Evolutionary conservation across 2,113 vertebrate genomes (phyloP).

Genomic region (Sinocyclocheilus rhinocerous): DNA sequence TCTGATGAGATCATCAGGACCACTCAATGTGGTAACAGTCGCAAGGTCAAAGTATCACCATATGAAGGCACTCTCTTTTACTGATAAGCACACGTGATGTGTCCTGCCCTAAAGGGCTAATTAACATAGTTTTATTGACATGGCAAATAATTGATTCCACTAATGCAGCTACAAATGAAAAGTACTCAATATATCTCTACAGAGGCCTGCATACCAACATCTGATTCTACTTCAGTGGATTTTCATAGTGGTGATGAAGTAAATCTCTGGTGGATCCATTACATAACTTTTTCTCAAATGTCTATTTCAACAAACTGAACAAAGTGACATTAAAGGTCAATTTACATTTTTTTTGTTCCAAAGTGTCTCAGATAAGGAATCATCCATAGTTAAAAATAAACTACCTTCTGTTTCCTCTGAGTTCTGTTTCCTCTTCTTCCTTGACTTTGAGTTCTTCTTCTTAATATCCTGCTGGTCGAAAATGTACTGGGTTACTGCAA

Average conservation of each 20-base stretch:
- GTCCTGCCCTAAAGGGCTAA: slow-evolving; percentile 21
- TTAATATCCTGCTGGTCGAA: slow-evolving; percentile 86
- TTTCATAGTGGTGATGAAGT: not conserved
- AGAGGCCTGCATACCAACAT: not conserved
- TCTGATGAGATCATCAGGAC: slow-evolving; percentile 57
- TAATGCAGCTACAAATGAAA: not conserved
- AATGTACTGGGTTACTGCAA: slow-evolving; percentile 82
- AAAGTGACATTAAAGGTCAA: not conserved
- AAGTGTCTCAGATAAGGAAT: not conserved
- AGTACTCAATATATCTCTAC: not conserved
- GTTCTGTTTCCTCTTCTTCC: slow-evolving; percentile 90
- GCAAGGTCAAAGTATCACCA: slow-evolving; percentile 52
- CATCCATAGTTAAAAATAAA: not conserved
- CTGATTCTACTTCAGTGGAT: not conserved
- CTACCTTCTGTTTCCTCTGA: slow-evolving; percentile 80
- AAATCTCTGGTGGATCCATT: not conserved
- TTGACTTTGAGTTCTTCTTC: slow-evolving; percentile 91
- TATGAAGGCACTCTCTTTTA: slow-evolving; percentile 54
- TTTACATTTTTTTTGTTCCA: not conserved
- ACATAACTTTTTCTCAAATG: not conserved
- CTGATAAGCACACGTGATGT: slow-evolving; percentile 49
- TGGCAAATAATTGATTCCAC: slow-evolving; percentile 17
- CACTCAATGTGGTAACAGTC: slow-evolving; percentile 55
- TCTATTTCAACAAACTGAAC: not conserved
- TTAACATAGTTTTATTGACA: slow-evolving; percentile 39